Conservation (phyloP, 2,113 vertebrate genomes). For the Catagonus wagneri region DNA sequence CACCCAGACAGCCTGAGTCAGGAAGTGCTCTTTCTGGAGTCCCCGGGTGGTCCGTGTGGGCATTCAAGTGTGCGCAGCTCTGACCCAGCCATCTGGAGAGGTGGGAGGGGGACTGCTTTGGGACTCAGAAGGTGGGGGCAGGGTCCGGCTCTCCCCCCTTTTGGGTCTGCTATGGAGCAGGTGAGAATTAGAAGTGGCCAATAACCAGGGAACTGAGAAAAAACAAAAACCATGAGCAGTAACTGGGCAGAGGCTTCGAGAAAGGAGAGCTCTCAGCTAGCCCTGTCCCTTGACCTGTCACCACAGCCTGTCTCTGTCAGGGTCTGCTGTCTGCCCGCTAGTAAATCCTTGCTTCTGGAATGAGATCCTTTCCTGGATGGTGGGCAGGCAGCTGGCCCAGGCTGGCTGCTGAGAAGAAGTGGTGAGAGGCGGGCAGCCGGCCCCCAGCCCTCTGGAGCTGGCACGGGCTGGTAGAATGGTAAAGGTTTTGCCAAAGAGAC, state of each 20-base stretch:
- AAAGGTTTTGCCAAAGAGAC: not conserved
- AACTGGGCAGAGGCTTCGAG: not conserved
- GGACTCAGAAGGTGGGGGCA: not conserved
- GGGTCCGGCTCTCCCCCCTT: not conserved
- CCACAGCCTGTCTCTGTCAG: not conserved
- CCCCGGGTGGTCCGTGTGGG: rapidly evolving
- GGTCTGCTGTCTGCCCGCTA: rapidly evolving
- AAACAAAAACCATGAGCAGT: not conserved
- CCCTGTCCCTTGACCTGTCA: rapidly evolving
- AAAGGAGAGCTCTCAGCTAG: not conserved
- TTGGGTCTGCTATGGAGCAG: not conserved
- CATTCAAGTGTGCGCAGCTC: rapidly evolving
- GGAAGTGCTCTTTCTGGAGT: not conserved
- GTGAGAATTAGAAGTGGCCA: not conserved
- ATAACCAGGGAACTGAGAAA: not conserved
- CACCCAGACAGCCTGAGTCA: not conserved
- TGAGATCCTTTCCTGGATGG: not conserved
- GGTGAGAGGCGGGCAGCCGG: not conserved
- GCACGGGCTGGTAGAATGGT: not conserved
- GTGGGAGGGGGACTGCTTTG: not conserved
- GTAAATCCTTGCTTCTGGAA: not conserved
- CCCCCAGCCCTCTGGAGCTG: rapidly evolving
- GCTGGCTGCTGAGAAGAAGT: not conserved
- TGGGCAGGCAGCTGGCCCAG: rapidly evolving
- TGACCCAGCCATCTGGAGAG: no score